These are phyloP conservation scores for Nasonia giraulti DNA, from an alignment of 1,140 invertebrate species.

Conservation along the genomic window DNA sequence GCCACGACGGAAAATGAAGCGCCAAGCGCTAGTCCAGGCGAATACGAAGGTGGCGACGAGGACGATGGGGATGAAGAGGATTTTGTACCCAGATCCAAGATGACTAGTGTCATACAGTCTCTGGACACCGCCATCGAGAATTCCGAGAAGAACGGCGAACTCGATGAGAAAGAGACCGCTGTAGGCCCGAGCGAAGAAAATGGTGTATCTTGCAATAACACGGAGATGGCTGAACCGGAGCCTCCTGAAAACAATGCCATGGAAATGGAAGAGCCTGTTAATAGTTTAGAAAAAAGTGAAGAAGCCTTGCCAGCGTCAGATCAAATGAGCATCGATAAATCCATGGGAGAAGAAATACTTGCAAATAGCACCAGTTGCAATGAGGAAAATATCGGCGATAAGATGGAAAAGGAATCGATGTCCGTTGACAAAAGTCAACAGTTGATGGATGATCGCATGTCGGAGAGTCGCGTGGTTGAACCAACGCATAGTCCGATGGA, in stretches of 20 bases:
- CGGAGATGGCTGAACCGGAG: background rate
- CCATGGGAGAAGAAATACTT: background rate
- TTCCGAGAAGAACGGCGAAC: constrained; percentile 46
- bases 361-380: background rate
- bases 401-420: constrained; percentile 28
- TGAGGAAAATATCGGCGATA: background rate
- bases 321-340: background rate
- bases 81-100: constrained; percentile 60
- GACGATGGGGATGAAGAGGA: constrained; percentile 68
- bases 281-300: constrained; percentile 16
- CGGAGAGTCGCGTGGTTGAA: background rate
- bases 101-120: constrained; percentile 47
- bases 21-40: constrained; percentile 71
- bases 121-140: constrained; percentile 50
- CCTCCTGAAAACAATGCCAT: background rate
- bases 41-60: constrained; percentile 75
- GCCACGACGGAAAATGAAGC: constrained; percentile 51
- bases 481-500: constrained; percentile 53
- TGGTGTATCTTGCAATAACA: constrained; percentile 9
- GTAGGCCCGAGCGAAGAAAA: constrained; percentile 42
- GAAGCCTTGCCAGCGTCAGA: constrained; percentile 19
- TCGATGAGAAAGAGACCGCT: constrained; percentile 54
- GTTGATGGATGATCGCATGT: background rate
- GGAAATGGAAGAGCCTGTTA: background rate
- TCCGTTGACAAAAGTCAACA: constrained; percentile 6